A percentile compares a stretch with the other conserved stretches of the same genome.
Evolutionary conservation across 2,888 invertebrate species (phyloP).

Genomic region (Steromphala cineraria): DNA sequence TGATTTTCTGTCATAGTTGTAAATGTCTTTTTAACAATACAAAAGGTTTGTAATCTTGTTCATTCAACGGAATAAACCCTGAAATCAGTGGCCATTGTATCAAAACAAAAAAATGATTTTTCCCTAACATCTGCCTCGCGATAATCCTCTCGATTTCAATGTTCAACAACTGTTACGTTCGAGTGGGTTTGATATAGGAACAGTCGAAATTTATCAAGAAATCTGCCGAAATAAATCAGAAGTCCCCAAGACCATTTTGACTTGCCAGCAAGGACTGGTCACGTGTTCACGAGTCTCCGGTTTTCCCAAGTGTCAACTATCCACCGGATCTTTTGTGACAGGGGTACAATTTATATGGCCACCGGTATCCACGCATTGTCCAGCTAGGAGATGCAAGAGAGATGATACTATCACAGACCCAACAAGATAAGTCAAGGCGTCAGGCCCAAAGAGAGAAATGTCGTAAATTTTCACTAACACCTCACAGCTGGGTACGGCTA

Average conservation of each 20-base stretch:
- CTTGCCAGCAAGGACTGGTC: not conserved
- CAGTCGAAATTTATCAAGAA: not conserved
- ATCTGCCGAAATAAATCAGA: constrained; percentile 14
- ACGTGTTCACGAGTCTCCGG: not conserved
- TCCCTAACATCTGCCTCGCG: too few relatives aligned
- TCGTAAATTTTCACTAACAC: not conserved
- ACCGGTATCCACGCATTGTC: constrained; percentile 6
- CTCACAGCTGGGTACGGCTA: not conserved
- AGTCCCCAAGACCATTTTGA: not conserved
- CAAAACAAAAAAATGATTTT: too few relatives aligned
- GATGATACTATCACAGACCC: not conserved
- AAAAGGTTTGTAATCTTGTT: too few relatives aligned
- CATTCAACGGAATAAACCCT: too few relatives aligned
- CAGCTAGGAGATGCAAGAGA: not conserved
- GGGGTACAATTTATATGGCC: constrained; percentile 10
- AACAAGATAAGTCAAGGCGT: not conserved
- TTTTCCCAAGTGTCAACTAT: constrained; percentile 11
- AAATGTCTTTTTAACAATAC: not conserved
- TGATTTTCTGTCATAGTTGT: not conserved
- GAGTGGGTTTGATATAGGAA: not conserved
- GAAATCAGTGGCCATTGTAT: too few relatives aligned
- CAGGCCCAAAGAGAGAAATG: not conserved
- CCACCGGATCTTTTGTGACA: constrained; percentile 14
- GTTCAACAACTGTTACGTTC: not conserved
- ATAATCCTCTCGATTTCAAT: too few relatives aligned